Evolutionary conservation across 2,888 invertebrate genomes (phyloP), one percentile per base, ranked within the genome.

Genomic region (Drosophila subquinaria): DNA sequence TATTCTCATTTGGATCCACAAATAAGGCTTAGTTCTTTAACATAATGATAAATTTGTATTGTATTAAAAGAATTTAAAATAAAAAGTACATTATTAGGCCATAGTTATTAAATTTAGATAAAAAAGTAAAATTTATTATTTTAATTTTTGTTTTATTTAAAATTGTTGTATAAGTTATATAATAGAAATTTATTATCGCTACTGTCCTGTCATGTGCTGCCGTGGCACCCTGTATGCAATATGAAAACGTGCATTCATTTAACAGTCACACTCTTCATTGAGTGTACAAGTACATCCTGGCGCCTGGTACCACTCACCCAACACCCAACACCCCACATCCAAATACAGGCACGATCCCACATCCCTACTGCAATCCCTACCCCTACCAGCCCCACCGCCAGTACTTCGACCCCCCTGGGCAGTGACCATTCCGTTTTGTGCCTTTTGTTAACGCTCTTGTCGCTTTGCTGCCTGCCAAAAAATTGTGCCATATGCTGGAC

Each of bases 401-500:
- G 42, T 4, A 13, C 33, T 38, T n/a, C 50, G 48, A 17, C 35
- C 45, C 43, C 10, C 38, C 30, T 11, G 40, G 61, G 52, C 57
- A 61, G 45, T 57, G 40, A 55, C 55, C 59, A 52, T 27, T 23
- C 57, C 56, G 86, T 86, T 80, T 84, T 86, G 76, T 81, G 72
- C 72, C 89, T 83, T 84, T 84, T 84, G 87, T 88, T 79, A 52
- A 53, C 69, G 65, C 66, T 73, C 52, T 67, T 67, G 69, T 70
- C 53, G 53, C 68, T 53, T 65, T 59, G 68, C 50, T 73, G 67
- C 68, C 64, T 52, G 66, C 62, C 76, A 69, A 81, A 82, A 84
- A 84, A 89, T 84, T 84, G 89, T 84, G 84, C 89, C 84, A 84
- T 84, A 89, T 88, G 89, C 83, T 67, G 79, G 83, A 81, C 83